Evolutionary conservation across 2,888 invertebrate genomes (phyloP), one percentile per base, ranked within the genome.

Genomic region (Chymomyza amoena): DNA sequence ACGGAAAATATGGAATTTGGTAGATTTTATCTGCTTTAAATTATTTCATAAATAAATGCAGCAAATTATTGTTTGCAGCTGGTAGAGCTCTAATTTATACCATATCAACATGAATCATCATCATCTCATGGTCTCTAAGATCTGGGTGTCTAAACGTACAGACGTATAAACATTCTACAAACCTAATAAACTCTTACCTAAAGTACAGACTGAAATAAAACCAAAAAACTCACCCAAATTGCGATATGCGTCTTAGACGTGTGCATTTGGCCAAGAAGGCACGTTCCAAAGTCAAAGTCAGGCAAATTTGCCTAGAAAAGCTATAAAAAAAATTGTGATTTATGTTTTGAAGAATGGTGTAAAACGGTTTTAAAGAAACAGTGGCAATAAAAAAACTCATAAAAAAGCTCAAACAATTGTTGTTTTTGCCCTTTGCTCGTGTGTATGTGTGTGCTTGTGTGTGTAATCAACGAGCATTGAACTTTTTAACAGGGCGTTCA

Each of bases 381-480:
- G 39, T 45, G 39, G 39, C 54, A 54, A 9, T 15, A 20, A 54
- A 54, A 52, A 54, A 16, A 18, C 3, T 15, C 54, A 54, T 54
- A 66, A 36, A 36, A 64, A 60, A 69, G 73, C 73, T 70, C 64
- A 70, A 69, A 57, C 52, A 64, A 56, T 50, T 65, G 36, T 52
- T 68, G 62, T 64, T 69, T 50, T 61, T 51, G 6, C 32, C 57
- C 51, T 15, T 51, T 51, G 2, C 51, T 9, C 6, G 6, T 15
- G 51, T 4, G 5, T 15, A 6, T 32, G 15, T n/a, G 51, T 51
- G 15, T 51, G 51, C 3, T 5, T 36, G 60, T 60, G 60, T 72
- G 75, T 85, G 70, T 76, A 79, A 82, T 82, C 79, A 79, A 74
- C 82, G 82, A 77, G 70, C 82, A 79, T 73, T 85, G 85, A 82